phyloP scores from a whole-genome alignment of 2,797 vertebrate genomes.

The Percopsis omiscomaycus region DNA sequence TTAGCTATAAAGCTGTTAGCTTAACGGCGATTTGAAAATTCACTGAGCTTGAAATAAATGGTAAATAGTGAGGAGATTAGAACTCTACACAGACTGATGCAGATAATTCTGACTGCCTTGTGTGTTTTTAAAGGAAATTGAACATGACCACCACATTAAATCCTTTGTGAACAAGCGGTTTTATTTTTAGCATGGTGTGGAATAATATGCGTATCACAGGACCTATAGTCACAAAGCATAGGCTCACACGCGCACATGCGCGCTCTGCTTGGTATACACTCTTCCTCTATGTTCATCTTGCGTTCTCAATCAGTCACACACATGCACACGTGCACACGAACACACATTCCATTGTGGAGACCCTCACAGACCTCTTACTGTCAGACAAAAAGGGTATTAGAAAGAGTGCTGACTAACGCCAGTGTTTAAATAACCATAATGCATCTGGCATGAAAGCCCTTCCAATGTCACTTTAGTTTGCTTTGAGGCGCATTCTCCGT shows the following conservation, averaged over 20 bases:
- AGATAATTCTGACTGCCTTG: too few relatives aligned
- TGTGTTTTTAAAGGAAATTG: too few relatives aligned
- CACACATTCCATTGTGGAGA: conserved; percentile 60
- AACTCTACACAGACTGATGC: too few relatives aligned
- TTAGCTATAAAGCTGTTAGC: too few relatives aligned
- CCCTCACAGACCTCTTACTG: conserved; percentile 61
- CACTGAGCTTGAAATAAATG: too few relatives aligned
- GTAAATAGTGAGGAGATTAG: too few relatives aligned
- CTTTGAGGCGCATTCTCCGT: conserved; percentile 31
- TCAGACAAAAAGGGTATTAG: conserved; percentile 55
- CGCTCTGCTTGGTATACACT: conserved; percentile 25
- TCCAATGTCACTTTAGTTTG: conserved; percentile 42
- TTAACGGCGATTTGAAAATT: too few relatives aligned
- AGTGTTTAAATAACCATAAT: conserved; percentile 61
- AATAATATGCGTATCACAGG: conserved; percentile 57
- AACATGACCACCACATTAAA: conserved; percentile 22
- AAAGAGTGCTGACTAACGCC: conserved; percentile 65
- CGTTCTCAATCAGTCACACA: conserved; percentile 34
- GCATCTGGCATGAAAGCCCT: conserved; percentile 58
- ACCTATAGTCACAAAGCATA: conserved; percentile 56
- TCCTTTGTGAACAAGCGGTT: conserved; percentile 46
- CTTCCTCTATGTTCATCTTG: conserved; percentile 32
- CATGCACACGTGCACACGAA: conserved; percentile 34
- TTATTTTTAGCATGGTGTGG: conserved; percentile 59
- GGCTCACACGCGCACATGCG: conserved; percentile 30